phyloP scores from a whole-genome alignment of 2,113 vertebrate genomes.

The Mugil cephalus region DNA sequence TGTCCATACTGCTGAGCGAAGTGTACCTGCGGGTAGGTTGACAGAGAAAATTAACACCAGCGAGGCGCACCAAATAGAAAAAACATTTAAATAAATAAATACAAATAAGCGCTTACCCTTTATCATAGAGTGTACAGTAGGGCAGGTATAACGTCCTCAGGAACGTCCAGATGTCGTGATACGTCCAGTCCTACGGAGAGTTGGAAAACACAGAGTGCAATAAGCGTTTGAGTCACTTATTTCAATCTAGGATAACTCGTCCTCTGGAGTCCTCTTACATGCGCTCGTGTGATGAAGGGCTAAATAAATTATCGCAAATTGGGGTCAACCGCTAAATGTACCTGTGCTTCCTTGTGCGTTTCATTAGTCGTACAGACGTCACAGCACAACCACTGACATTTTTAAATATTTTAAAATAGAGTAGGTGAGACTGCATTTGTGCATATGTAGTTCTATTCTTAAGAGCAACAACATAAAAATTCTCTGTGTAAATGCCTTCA shows the following conservation, averaged over 20 bases:
- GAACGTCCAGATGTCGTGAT: constrained; percentile 96
- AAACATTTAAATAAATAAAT: too few relatives aligned
- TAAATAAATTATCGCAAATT: constrained; percentile 17
- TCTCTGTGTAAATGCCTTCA: background rate
- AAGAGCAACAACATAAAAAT: constrained; percentile 3
- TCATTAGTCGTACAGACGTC: background rate
- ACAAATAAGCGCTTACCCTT: constrained; percentile 85
- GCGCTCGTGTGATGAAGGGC: constrained; percentile 3
- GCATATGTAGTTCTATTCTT: too few relatives aligned
- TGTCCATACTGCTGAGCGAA: constrained; percentile 91
- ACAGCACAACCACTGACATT: constrained; percentile 1
- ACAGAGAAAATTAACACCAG: background rate
- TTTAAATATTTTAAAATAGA: background rate
- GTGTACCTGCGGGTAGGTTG: constrained; percentile 87
- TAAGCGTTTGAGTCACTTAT: constrained; percentile 6
- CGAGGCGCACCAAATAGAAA: background rate
- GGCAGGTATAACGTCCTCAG: constrained; percentile 91
- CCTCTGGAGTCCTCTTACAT: constrained; percentile 17
- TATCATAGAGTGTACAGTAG: constrained; percentile 96
- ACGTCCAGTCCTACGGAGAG: constrained; percentile 92
- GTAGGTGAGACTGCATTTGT: background rate
- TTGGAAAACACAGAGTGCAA: constrained; percentile 3
- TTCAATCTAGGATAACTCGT: constrained; percentile 2
- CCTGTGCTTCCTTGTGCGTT: background rate
- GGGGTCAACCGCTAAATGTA: constrained; percentile 1